phyloP scores from a whole-genome alignment of 2,797 vertebrate species.

The Hippopotamyrus pictus region DNA sequence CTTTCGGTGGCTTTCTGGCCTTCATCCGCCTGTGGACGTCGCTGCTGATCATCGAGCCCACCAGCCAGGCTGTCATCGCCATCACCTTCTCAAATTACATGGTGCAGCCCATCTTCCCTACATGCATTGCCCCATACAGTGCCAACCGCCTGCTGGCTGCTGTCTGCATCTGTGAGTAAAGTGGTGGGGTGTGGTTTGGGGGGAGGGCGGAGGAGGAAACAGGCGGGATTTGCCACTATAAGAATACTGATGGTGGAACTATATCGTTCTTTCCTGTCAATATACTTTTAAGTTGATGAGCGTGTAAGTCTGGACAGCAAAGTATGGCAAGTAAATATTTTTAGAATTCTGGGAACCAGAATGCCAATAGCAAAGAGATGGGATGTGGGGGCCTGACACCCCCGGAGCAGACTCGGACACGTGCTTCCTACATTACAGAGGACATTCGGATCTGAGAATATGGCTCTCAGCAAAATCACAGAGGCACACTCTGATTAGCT shows the following conservation, averaged over 20 bases:
- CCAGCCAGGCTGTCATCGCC: slow-evolving; percentile 86
- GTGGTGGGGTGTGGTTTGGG: neutral
- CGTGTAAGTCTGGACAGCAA: neutral
- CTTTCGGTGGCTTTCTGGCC: slow-evolving; percentile 78
- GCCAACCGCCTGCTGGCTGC: slow-evolving; percentile 79
- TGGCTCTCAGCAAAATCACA: slow-evolving; percentile 15
- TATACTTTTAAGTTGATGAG: neutral
- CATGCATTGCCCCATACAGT: slow-evolving; percentile 70
- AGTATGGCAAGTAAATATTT: neutral
- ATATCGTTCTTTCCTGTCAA: neutral
- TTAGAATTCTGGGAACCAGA: slow-evolving; percentile 15
- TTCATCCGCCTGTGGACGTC: slow-evolving; percentile 89
- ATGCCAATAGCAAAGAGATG: slow-evolving; percentile 23
- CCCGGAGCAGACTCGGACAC: neutral
- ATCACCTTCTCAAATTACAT: slow-evolving; percentile 94
- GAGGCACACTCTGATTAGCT: slow-evolving; percentile 44
- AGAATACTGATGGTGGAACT: neutral
- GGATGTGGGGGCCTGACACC: neutral
- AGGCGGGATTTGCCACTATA: neutral
- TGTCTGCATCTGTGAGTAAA: slow-evolving; percentile 79
- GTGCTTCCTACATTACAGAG: slow-evolving; percentile 3
- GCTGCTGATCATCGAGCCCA: slow-evolving; percentile 87
- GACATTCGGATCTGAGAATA: slow-evolving; percentile 2
- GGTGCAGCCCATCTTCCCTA: slow-evolving; percentile 83
- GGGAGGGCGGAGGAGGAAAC: neutral